Conservation (phyloP, 35 echinoderm and acorn worm species). For the Apostichopus japonicus region DNA sequence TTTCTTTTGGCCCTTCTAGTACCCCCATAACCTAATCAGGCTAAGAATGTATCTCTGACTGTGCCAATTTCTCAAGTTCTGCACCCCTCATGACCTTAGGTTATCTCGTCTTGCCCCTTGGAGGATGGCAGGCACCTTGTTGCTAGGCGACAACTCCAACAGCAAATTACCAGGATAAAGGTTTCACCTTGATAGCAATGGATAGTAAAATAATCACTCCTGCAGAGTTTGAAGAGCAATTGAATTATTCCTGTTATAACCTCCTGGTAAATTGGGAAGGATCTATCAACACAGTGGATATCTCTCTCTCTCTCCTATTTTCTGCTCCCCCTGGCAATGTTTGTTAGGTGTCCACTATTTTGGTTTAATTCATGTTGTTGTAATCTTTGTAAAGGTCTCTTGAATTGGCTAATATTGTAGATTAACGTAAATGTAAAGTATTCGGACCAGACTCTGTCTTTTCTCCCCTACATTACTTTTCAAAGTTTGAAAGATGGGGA, state of each 20-base stretch:
- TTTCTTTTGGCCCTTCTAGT: not conserved
- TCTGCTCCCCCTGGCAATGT: no score
- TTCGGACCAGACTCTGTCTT: no score
- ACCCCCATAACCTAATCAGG: constrained; percentile 52
- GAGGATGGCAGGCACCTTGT: constrained; percentile 1
- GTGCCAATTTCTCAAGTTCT: constrained; percentile 49
- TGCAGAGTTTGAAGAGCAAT: constrained; percentile 43
- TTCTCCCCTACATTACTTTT: no score
- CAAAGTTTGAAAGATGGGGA: no score
- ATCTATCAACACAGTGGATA: not conserved
- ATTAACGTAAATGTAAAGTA: no score
- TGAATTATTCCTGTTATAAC: constrained; percentile 39
- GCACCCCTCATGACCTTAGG: constrained; percentile 45
- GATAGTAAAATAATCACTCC: not conserved
- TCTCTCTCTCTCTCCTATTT: no score
- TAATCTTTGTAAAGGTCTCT: no score
- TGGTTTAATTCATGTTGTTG: no score
- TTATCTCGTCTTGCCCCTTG: constrained; percentile 10
- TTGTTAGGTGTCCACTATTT: no score
- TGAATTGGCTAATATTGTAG: no score
- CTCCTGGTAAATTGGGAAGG: not conserved
- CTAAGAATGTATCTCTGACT: constrained; percentile 50
- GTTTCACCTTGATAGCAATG: not conserved
- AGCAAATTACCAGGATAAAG: constrained; percentile 13
- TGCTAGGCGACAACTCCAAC: constrained; percentile 7